Evolutionary conservation across 2,113 vertebrate species (phyloP), one percentile per base, ranked within the genome.

Genomic region (Euleptes europaea): DNA sequence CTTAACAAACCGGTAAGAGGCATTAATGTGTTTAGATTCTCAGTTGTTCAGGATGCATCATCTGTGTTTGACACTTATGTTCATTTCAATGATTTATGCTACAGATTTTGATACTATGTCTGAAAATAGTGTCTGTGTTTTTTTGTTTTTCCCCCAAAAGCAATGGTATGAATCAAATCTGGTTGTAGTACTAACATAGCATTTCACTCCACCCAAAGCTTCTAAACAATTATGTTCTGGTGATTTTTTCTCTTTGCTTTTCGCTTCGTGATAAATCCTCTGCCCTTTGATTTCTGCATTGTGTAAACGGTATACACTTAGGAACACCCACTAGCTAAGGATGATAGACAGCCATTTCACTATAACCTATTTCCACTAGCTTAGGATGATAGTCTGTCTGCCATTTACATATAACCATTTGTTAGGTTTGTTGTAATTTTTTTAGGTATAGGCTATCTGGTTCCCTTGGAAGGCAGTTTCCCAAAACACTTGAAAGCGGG

Each of bases 1-100:
- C 51, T 23, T 86, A 76, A 83, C 70, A 76, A 78, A 63, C 65
- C 82, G 71, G 54, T 88, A 89, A 92, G 81, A 1, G 38, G 51
- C 86, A 28, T 84, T 83, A 35, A 65, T 65, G 35, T 67, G 66
- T 15, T 13, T 66, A 8, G 5, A 35, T 85, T 67, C 84, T 86
- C 14, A 23, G 60, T 75, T 42, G 63, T 70, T 85, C 67, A 70
- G 14, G n/a, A 63, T 35, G 19, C 35, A 79, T 77, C 2, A 75
- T 57, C 38, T 38, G 49, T 49, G 31, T 28, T 60, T 71, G 57
- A 83, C 38, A 54, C 9, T 66, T 33, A 11, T 26, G 13, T 49
- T 54, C 40, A 38, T n/a, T 67, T 66, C 70, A 42, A 44, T 78
- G 7, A 60, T 44, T 84, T 42, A 17, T 71, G 28, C 35, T 60